Base-by-base conservation (phyloP, 2,113 vertebrate species). In the Oophaga pumilio region DNA sequence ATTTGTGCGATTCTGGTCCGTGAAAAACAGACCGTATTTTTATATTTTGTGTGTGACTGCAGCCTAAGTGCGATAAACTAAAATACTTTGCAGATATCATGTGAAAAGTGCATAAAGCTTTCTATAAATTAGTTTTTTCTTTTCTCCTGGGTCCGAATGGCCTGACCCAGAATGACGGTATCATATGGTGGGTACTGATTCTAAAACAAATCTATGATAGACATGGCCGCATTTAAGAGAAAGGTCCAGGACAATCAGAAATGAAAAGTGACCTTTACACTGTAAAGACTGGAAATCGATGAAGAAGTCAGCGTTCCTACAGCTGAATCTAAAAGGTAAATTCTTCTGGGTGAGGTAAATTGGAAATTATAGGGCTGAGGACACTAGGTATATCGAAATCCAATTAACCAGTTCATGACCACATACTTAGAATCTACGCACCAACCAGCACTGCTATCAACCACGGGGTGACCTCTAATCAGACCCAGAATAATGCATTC, bases 251-350 rank as follows among this genome's bases (percentile, higher is more conserved):
- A 77, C 49, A 77, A 24, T 77, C 50, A 56, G 50, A 56, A 24
- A 52, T 77, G 76, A 56, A 26, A 53, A 77, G 43, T 74, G 71
- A 74, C 71, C 71, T 74, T 77, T 77, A 53, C 12, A 53, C 76
- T n/a, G 8, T 20, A 12, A 26, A 77, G 50, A 77, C 76, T 24
- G 76, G 49, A 24, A 22, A 77, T 77, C 76, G 50, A 77, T 77
- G 76, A 7, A 56, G 50, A 13, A 77, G 17, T 56, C 50, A 56
- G 8, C 76, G 22, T 77, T 77, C 71, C 12, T 74, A 24, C 76
- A n/a, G 20, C 50, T 56, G 50, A 77, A 56, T 77, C 49, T 56
- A 53, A 76, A 76, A 52, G 74, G 43, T 53, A 76, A 56, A 77
- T 77, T 53, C 50, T 24, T 22, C 76, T 20, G 6, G 22, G 49